A percentile compares a stretch with the other conserved stretches of the same genome.
phyloP scores from a whole-genome alignment of 1,140 invertebrate species.

The Solenopsis fugax region DNA sequence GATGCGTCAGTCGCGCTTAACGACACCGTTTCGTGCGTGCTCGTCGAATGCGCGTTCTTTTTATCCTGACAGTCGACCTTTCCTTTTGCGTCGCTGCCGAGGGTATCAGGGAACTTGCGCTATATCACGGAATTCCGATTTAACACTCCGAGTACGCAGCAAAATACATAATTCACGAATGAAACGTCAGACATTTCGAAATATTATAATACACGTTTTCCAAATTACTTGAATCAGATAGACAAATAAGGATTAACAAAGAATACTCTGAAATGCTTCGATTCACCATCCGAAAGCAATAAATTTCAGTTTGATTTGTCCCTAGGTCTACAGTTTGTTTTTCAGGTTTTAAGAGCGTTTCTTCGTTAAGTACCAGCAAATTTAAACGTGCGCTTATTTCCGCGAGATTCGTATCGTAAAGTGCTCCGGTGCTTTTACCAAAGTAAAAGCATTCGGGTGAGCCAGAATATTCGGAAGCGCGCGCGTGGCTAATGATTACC shows the following conservation, averaged over 20 bases:
- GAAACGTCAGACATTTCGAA: neutral
- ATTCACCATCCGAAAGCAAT: neutral
- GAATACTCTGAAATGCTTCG: neutral
- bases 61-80: conserved; percentile 33
- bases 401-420: conserved; percentile 1
- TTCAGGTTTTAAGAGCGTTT: neutral
- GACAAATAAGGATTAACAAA: neutral
- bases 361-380: conserved; percentile 24
- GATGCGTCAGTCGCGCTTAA: conserved; percentile 78
- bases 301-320: conserved; percentile 26
- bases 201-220: too few relatives aligned
- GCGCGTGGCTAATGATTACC: conserved; percentile 65
- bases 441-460: conserved; percentile 9
- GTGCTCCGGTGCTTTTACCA: conserved; percentile 15
- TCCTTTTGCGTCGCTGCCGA: neutral
- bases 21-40: conserved; percentile 68
- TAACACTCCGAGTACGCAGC: neutral
- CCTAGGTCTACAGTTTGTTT: neutral
- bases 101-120: neutral
- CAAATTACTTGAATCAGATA: conserved; percentile 20
- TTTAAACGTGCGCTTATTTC: conserved; percentile 39
- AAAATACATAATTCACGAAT: neutral
- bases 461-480: conserved; percentile 66
- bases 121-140: neutral
- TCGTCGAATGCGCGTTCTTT: conserved; percentile 67